Conservation (phyloP, 2,888 invertebrate species). For the Aphrophora alni region DNA sequence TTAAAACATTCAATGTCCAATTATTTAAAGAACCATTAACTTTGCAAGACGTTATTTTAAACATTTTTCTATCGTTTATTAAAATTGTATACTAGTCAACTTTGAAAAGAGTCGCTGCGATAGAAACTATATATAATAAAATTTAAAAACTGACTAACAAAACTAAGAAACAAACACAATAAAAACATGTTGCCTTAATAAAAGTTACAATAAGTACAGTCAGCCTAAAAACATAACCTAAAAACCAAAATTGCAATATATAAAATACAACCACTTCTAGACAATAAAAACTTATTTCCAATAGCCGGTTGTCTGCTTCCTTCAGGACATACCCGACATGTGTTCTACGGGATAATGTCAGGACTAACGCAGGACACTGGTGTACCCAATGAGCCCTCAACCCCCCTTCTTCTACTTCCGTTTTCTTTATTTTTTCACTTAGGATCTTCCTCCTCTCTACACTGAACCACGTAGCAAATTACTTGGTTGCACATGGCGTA, state of each 20-base stretch:
- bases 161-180: too few species aligned
- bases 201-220: background rate
- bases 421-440: conserved; percentile 9
- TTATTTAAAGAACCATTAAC: too few species aligned
- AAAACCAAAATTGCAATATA: background rate
- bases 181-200: too few species aligned
- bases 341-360: background rate
- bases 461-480: background rate
- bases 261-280: background rate
- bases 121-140: too few species aligned
- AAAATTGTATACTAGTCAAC: too few species aligned
- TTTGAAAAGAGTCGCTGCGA: too few species aligned
- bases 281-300: background rate
- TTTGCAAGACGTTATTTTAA: too few species aligned
- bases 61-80: too few species aligned
- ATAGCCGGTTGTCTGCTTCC: background rate
- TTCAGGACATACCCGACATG: background rate
- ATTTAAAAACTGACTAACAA: too few species aligned
- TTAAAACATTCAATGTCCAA: too few species aligned
- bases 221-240: background rate
- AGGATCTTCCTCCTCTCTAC: background rate
- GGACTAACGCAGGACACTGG: conserved; percentile 2
- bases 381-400: background rate
- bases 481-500: background rate
- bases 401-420: background rate